Evolutionary conservation across 2,797 vertebrate genomes (phyloP), one percentile per base, ranked within the genome.

Genomic region (Falco naumanni): DNA sequence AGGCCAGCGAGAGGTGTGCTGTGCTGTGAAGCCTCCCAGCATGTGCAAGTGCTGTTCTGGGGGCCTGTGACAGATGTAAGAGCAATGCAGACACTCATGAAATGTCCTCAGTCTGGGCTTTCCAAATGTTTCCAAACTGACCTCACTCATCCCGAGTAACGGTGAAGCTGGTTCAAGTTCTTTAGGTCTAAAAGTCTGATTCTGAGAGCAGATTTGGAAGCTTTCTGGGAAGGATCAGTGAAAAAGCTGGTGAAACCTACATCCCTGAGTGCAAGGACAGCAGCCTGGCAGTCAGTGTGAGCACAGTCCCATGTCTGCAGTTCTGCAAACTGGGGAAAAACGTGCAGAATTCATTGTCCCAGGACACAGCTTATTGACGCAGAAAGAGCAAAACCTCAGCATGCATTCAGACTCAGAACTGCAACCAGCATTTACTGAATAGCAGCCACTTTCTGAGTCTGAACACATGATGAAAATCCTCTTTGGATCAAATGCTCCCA

Each of bases 161-260:
- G 15, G 95, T 98, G 54, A 98, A 98, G 91, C 98, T 98, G 78
- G 98, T 98, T 84, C 98, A 98, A 39, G 97, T 98, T 76, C 98
- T 98, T 95, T 98, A 98, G 37, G 98, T 98, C 90, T 98, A 98
- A 74, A 98, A 98, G 97, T 98, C 98, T 20, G 97, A 97, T 87
- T 98, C 98, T 88, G 98, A 98, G 91, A 98, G 97, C 39, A 97
- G 98, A 88, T 98, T 98, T 83, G 98, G 98, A 96, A 98, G 72
- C 74, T 98, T 98, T 37, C 98, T 98, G 92, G 98, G 98, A 24
- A 98, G 97, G 92, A 98, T 98, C 43, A 98, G 97, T 64, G 97
- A 98, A 94, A 99, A 99, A 70, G 94, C 93, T 19, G 98, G 84
- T 98, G 97, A 95, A 98, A 98, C 82, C 96, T 95, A 60, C 96